phyloP scores from a whole-genome alignment of 1,140 invertebrate species.

The Calliopsis andreniformis region DNA sequence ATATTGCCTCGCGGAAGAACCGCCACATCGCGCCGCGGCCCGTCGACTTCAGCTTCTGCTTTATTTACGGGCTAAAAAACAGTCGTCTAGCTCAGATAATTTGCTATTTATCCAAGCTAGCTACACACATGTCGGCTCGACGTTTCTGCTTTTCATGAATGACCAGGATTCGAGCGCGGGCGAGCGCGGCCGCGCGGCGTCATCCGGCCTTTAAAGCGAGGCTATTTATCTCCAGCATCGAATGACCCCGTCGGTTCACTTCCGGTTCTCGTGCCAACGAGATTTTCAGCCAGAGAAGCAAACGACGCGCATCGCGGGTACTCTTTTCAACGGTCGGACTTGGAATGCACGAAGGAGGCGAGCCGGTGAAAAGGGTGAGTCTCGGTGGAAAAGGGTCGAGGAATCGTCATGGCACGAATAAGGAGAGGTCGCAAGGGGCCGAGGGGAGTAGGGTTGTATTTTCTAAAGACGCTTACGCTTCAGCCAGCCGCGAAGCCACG shows the following conservation, averaged over 20 bases:
- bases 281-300: slow-evolving; percentile 51
- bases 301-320: slow-evolving; percentile 43
- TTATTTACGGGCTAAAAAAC: slow-evolving; percentile 67
- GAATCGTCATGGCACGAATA: slow-evolving; percentile 11
- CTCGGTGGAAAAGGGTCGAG: neutral
- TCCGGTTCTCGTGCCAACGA: slow-evolving; percentile 45
- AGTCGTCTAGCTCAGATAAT: slow-evolving; percentile 52
- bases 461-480: slow-evolving; percentile 66
- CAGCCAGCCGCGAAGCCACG: slow-evolving; percentile 57
- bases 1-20: slow-evolving; percentile 66
- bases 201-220: slow-evolving; percentile 31
- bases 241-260: slow-evolving; percentile 39
- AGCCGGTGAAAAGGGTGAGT: slow-evolving; percentile 41
- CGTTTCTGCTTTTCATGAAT: neutral
- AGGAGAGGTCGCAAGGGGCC: neutral
- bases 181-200: neutral
- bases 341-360: neutral
- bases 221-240: slow-evolving; percentile 54
- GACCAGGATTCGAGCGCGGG: slow-evolving; percentile 1
- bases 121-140: no score
- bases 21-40: no score
- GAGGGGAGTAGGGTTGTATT: slow-evolving; percentile 42
- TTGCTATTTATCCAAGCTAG: slow-evolving; percentile 63
- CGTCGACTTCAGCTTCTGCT: slow-evolving; percentile 35
- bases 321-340: slow-evolving; percentile 49